These are phyloP conservation scores for Eumacrocentrus americanus DNA, from an alignment of 2,888 invertebrate species.

Conservation along the genomic window DNA sequence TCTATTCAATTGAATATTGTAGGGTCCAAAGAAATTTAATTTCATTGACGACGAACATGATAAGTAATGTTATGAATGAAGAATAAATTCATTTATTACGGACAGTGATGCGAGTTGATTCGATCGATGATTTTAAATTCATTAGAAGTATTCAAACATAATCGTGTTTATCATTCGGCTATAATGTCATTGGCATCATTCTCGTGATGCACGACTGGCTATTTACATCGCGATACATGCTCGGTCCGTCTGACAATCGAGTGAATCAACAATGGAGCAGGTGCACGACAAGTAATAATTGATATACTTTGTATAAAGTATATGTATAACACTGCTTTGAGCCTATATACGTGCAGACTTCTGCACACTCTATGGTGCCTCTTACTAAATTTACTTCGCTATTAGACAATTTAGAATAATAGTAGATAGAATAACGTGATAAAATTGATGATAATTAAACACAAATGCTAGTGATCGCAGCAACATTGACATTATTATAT, in stretches of 20 bases:
- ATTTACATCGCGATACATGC: not conserved
- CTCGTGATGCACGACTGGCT: not conserved
- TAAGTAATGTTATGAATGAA: too few species aligned
- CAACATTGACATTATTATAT: not conserved
- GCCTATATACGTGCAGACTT: conserved; percentile 30
- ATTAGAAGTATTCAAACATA: not conserved
- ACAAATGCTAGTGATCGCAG: conserved; percentile 4
- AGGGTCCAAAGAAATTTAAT: conserved; percentile 10
- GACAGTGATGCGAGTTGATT: not conserved
- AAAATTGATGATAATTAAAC: conserved; percentile 14
- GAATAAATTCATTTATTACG: too few species aligned
- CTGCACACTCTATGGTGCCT: conserved; percentile 50
- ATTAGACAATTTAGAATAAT: conserved; percentile 25
- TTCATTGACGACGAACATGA: too few species aligned
- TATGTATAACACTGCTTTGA: conserved; percentile 28
- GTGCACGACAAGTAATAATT: conserved; percentile 33
- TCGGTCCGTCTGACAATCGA: conserved; percentile 8
- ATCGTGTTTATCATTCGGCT: not conserved
- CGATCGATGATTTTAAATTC: conserved; percentile 11
- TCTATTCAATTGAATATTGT: conserved; percentile 4
- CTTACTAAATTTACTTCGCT: conserved; percentile 46
- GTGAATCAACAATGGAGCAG: conserved; percentile 12
- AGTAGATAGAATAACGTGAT: conserved; percentile 11
- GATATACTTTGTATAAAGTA: conserved; percentile 27
- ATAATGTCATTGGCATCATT: not conserved